These are phyloP conservation scores for Chrysemys picta DNA, from an alignment of 2,113 vertebrate species.

Conservation along the genomic window DNA sequence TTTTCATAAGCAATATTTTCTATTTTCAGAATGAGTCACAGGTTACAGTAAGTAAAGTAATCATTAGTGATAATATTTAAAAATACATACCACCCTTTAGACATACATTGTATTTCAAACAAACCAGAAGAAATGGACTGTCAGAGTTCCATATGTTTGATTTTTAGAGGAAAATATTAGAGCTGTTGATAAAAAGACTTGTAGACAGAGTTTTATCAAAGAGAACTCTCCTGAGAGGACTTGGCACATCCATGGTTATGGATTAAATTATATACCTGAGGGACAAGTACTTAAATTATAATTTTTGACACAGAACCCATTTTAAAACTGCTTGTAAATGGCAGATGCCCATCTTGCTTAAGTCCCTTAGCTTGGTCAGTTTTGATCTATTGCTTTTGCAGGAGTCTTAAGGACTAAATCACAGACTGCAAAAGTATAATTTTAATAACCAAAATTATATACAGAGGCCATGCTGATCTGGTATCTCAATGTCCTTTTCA, in stretches of 20 bases:
- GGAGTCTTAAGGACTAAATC: not conserved
- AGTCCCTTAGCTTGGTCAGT: not conserved
- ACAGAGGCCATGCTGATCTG: not conserved
- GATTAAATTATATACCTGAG: not conserved
- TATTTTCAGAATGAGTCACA: not conserved
- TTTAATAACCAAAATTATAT: not conserved
- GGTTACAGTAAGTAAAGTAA: constrained; percentile 19
- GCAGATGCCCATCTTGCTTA: not conserved
- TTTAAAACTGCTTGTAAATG: no score
- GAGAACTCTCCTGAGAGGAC: not conserved
- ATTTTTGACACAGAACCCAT: no score
- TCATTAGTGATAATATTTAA: not conserved
- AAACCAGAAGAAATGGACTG: not conserved
- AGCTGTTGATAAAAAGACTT: not conserved
- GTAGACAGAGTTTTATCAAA: not conserved
- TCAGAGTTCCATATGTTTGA: not conserved
- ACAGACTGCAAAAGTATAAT: no score
- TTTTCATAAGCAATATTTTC: not conserved
- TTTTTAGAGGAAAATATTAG: not conserved
- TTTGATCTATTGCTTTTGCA: not conserved
- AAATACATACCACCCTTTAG: constrained; percentile 8
- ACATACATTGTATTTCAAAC: not conserved
- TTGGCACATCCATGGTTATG: not conserved
- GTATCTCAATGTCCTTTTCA: not conserved
- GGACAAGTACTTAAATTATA: not conserved